Base-by-base conservation (phyloP, 2,113 vertebrate genomes). In the Oreochromis aureus region DNA sequence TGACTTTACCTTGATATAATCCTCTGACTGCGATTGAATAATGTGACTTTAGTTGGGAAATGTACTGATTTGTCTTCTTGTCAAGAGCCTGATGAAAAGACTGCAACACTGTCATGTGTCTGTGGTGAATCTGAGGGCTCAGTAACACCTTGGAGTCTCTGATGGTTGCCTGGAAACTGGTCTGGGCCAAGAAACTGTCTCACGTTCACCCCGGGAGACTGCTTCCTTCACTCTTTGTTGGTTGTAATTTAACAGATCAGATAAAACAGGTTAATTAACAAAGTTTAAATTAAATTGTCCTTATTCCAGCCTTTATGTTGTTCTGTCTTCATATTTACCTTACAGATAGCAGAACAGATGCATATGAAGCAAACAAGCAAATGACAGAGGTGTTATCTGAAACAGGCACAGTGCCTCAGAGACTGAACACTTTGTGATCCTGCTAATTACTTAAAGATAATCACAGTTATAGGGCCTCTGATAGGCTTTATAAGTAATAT, bases 121-220 rank as follows among this genome's bases (percentile, higher is more conserved):
- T 54, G 53, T 48, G 48, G 71, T 34, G 54, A 81, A 69, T 53
- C 48, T 30, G 27, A 66, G 54, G 55, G n/a, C 39, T 80, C 41
- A 41, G 16, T 3, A 54, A 32, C 34, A 48, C 69, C 41, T 44
- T 4, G 4, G 34, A 66, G 34, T 63, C 32, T 8, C 30, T 0
- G 54, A n/a, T 80, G 46, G 84, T 86, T 86, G 84, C 84, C 58
- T 86, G 58, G 84, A 66, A 86, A 86, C 84, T n/a, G 56, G 13
- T 59, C 27, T 84, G 51, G 30, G 41, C 41, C 69, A 46, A 9
- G 54, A 46, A 84, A 9, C 54, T 19, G 44, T 30, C 30, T 61
- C 46, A 39, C 19, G 24, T 15, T 13, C 39, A 7, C 36, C 13
- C 53, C 13, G 36, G 41, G 71, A 85, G 59, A 61, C 59, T 34